Evolutionary conservation across 1,140 invertebrate species (phyloP).

Genomic region (Daktulosphaira vitifoliae): DNA sequence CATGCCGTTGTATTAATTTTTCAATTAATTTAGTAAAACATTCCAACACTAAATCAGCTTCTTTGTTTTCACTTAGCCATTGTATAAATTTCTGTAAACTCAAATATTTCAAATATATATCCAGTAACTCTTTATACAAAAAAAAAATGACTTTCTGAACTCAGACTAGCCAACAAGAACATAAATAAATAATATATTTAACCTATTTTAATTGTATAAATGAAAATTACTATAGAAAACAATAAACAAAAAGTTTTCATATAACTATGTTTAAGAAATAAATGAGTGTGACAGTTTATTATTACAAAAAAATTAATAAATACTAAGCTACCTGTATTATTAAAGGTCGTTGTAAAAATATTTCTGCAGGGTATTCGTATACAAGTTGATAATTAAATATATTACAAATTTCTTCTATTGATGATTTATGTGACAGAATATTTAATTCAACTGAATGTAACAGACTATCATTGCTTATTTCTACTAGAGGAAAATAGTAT

Average conservation of each 20-base stretch:
- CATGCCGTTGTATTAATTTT: constrained; percentile 8
- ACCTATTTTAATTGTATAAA: too few relatives aligned
- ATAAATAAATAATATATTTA: too few relatives aligned
- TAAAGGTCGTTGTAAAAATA: constrained; percentile 22
- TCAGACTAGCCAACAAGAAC: too few relatives aligned
- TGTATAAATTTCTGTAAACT: background rate
- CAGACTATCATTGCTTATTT: background rate
- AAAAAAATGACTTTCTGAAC: too few relatives aligned
- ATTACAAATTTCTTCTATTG: background rate
- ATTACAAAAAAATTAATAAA: too few relatives aligned
- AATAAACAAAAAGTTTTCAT: too few relatives aligned
- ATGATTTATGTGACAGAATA: background rate
- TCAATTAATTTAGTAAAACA: background rate
- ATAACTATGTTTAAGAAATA: too few relatives aligned
- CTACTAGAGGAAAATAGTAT: constrained; percentile 13
- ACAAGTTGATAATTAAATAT: constrained; percentile 1
- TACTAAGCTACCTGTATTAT: constrained; percentile 11
- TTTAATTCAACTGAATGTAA: constrained; percentile 3
- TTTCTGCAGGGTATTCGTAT: constrained; percentile 3
- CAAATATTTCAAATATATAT: too few relatives aligned
- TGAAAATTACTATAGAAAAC: too few relatives aligned
- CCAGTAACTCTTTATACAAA: too few relatives aligned
- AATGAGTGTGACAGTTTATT: too few relatives aligned
- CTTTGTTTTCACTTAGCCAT: constrained; percentile 25
- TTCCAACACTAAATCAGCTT: constrained; percentile 5